Evolutionary conservation across 2,888 invertebrate genomes (phyloP).

Genomic region (Panopea generosa): DNA sequence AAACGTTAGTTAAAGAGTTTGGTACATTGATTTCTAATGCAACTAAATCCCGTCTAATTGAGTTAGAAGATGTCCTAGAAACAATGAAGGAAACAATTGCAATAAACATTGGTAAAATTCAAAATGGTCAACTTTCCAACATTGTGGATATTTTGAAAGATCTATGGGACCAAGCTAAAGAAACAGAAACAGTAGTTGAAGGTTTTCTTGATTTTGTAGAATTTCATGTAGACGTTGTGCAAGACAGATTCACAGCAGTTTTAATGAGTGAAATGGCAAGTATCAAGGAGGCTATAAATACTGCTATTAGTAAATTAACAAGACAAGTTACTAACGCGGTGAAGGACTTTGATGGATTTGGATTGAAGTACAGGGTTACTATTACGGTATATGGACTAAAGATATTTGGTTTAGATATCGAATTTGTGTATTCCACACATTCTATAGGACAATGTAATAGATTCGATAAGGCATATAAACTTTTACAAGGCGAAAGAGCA

Average conservation of each 20-base stretch:
- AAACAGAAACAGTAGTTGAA: neutral
- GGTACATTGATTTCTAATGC: neutral
- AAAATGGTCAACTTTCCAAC: neutral
- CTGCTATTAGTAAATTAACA: neutral
- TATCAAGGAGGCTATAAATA: slow-evolving; percentile 7
- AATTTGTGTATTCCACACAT: slow-evolving; percentile 45
- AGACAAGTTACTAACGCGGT: neutral
- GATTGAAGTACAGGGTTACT: slow-evolving; percentile 27
- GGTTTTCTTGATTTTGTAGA: slow-evolving; percentile 12
- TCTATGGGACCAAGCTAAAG: slow-evolving; percentile 10
- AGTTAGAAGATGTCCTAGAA: neutral
- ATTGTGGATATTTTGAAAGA: neutral
- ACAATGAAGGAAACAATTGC: neutral
- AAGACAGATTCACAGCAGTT: slow-evolving; percentile 12
- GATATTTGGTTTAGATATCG: slow-evolving; percentile 36
- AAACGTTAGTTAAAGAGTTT: neutral
- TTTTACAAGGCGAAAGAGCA: slow-evolving; percentile 44
- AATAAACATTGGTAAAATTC: neutral
- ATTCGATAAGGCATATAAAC: slow-evolving; percentile 29
- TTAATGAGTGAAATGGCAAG: slow-evolving; percentile 9
- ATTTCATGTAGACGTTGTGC: slow-evolving; percentile 7
- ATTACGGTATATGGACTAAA: slow-evolving; percentile 21
- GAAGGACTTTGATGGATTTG: slow-evolving; percentile 27
- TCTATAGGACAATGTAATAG: slow-evolving; percentile 37
- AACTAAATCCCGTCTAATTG: neutral